Conservation (phyloP, 2,888 invertebrate species). For the Drosophila dives region DNA sequence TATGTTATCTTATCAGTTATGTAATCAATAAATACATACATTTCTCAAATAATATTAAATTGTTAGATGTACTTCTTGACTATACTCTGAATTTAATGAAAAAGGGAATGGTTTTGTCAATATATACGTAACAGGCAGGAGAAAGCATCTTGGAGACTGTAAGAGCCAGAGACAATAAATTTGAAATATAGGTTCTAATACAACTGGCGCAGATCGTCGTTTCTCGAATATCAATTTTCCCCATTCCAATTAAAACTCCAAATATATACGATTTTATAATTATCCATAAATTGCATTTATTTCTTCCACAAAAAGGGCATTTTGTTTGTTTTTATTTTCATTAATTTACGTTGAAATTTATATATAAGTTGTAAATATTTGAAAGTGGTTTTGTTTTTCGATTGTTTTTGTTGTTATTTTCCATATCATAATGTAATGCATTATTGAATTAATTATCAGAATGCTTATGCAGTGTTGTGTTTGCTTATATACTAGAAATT, state of each 20-base stretch:
- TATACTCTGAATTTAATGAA: background rate
- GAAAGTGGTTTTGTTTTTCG: conserved; percentile 61
- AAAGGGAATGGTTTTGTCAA: background rate
- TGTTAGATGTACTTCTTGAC: background rate
- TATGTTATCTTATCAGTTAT: background rate
- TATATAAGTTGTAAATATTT: conserved; percentile 78
- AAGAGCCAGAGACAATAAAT: background rate
- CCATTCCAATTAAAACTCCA: background rate
- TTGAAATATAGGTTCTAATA: background rate
- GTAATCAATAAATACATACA: conserved; percentile 13
- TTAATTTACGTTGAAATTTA: conserved; percentile 73
- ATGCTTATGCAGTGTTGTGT: conserved; percentile 61
- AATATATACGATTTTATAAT: conserved; percentile 40
- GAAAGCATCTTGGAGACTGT: background rate
- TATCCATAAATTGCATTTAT: conserved; percentile 78
- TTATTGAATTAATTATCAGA: conserved; percentile 60
- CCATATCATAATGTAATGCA: conserved; percentile 53
- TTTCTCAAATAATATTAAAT: background rate
- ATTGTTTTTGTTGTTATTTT: conserved; percentile 50
- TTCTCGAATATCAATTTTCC: too few species aligned
- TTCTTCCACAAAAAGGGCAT: conserved; percentile 70
- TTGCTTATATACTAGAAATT: conserved; percentile 72
- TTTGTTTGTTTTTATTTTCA: conserved; percentile 47
- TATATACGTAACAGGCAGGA: background rate
- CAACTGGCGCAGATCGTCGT: too few species aligned